These are phyloP conservation scores for Ophion slaviceki DNA, from an alignment of 2,888 invertebrate species.

Conservation along the genomic window DNA sequence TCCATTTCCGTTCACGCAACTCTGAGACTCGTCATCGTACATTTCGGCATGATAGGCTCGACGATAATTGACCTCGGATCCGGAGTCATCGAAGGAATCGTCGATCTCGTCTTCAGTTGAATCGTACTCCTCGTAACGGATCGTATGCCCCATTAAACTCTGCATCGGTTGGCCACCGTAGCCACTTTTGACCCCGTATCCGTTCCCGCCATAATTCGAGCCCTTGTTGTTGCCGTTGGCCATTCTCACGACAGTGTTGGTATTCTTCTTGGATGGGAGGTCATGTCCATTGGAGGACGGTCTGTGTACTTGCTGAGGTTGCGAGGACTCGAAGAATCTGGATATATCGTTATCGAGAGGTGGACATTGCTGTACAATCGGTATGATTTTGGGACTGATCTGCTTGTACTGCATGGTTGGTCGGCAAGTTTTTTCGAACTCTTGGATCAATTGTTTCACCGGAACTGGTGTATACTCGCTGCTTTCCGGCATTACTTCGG, in stretches of 20 bases:
- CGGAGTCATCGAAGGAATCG: slow-evolving; percentile 69
- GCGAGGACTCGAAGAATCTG: slow-evolving; percentile 78
- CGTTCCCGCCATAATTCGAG: slow-evolving; percentile 49
- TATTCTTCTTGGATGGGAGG: slow-evolving; percentile 26
- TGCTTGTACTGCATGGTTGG: slow-evolving; percentile 85
- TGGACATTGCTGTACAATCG: slow-evolving; percentile 75
- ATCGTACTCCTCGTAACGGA: slow-evolving; percentile 66
- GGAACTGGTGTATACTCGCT: slow-evolving; percentile 82
- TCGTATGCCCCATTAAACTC: slow-evolving; percentile 3
- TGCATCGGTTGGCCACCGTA: slow-evolving; percentile 29
- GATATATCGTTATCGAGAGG: slow-evolving; percentile 78
- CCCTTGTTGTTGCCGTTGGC: slow-evolving; percentile 8
- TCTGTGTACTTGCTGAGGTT: slow-evolving; percentile 35
- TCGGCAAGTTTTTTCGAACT: slow-evolving; percentile 87
- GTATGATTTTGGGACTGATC: slow-evolving; percentile 79
- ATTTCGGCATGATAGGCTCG: slow-evolving; percentile 37
- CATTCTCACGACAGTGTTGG: slow-evolving; percentile 10
- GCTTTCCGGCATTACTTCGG: slow-evolving; percentile 68
- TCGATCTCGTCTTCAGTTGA: slow-evolving; percentile 68
- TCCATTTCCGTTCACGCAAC: slow-evolving; percentile 61
- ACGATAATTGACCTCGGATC: slow-evolving; percentile 61
- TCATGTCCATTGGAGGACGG: slow-evolving; percentile 8
- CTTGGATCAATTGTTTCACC: slow-evolving; percentile 85
- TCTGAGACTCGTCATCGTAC: slow-evolving; percentile 56
- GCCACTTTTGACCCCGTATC: slow-evolving; percentile 33